phyloP scores from a whole-genome alignment of 2,113 vertebrate genomes.

The Hucho hucho region DNA sequence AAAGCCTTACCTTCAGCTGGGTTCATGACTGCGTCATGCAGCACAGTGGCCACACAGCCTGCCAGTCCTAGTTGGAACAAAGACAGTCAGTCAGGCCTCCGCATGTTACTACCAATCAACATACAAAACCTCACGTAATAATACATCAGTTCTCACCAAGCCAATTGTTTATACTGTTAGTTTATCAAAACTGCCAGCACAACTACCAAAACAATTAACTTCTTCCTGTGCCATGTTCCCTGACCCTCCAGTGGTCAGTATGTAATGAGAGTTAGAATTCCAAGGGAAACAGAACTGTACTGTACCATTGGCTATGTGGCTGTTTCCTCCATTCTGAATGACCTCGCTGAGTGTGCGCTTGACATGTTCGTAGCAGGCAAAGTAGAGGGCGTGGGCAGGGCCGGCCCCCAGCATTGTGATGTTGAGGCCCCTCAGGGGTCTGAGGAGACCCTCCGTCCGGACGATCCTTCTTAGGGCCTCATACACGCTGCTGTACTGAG shows the following conservation, averaged over 20 bases:
- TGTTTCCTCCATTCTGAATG: conserved; percentile 88
- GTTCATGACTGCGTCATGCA: conserved; percentile 96
- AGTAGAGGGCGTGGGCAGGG: conserved; percentile 94
- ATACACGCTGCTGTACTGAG: conserved; percentile 86
- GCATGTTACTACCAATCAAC: neutral
- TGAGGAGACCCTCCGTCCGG: conserved; percentile 86
- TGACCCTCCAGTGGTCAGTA: too few relatives aligned
- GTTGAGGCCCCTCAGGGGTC: conserved; percentile 89
- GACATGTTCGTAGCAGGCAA: conserved; percentile 93
- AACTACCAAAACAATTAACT: too few relatives aligned
- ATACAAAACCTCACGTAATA: neutral
- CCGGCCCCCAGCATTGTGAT: conserved; percentile 91
- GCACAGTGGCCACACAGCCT: conserved; percentile 91
- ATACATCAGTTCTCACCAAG: too few relatives aligned
- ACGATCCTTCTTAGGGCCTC: conserved; percentile 86
- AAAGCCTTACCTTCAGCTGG: conserved; percentile 92
- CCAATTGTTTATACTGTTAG: too few relatives aligned
- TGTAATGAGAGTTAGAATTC: too few relatives aligned
- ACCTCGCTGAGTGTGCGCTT: conserved; percentile 87
- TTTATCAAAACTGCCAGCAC: too few relatives aligned
- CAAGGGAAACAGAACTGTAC: conserved; percentile 56
- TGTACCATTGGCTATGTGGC: conserved; percentile 93
- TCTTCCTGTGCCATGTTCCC: too few relatives aligned
- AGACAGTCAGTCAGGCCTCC: conserved; percentile 25
- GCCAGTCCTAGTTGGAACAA: conserved; percentile 82